Conservation (phyloP, 37 sponge, comb jelly and placozoan genomes). For the Chondrilla cf. caribensis region DNA sequence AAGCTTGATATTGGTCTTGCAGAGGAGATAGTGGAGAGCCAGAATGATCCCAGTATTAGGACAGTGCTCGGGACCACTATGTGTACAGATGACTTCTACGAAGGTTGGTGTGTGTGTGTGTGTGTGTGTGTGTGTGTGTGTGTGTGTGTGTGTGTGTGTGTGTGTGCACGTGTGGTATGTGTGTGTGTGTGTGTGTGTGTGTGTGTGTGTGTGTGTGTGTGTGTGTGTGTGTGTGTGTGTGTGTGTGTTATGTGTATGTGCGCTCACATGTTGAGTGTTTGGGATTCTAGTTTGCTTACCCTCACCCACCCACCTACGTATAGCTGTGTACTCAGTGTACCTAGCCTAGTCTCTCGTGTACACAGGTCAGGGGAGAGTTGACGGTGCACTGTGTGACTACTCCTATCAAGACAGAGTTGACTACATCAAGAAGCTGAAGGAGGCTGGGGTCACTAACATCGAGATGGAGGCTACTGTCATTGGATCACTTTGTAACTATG, state of each 20-base stretch:
- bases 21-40: conserved; percentile 49
- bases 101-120: conserved; percentile 65
- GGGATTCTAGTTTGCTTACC: too few species aligned
- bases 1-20: conserved; percentile 71
- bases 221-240: too few species aligned
- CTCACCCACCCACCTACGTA: too few species aligned
- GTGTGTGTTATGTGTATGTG: too few species aligned
- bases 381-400: conserved; percentile 91
- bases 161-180: too few species aligned
- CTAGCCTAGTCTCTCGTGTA: too few species aligned
- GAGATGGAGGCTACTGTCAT: conserved; percentile 94
- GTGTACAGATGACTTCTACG: conserved; percentile 98
- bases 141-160: too few species aligned
- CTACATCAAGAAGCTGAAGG: conserved; percentile 55
- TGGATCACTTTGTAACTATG: conserved; percentile 68
- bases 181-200: too few species aligned
- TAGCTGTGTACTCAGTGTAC: too few species aligned
- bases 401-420: conserved; percentile 68
- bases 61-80: conserved; percentile 79
- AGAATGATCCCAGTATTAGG: conserved; percentile 37
- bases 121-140: too few species aligned
- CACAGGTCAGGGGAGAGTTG: conserved; percentile 88
- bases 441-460: conserved; percentile 79
- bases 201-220: too few species aligned
- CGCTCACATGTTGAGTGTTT: too few species aligned